Evolutionary conservation across 2,888 invertebrate species (phyloP).

Genomic region (Nowickia ferox): DNA sequence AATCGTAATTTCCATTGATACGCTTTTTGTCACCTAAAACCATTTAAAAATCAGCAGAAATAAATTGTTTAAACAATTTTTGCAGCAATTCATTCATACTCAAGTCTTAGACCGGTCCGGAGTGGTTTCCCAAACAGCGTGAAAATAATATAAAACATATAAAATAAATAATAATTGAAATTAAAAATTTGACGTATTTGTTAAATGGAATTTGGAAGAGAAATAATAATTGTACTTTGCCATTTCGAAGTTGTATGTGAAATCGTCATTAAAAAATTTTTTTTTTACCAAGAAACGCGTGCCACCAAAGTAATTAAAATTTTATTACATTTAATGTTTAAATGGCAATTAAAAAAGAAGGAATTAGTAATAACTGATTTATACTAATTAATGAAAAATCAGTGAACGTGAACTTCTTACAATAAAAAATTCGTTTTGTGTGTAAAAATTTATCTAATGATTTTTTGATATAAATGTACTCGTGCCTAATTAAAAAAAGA

Average conservation of each 20-base stretch:
- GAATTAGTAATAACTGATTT: not conserved
- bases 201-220: conserved; percentile 13
- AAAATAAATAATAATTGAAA: not conserved
- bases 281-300: conserved; percentile 37
- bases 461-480: not conserved
- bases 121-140: conserved; percentile 37
- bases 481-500: not conserved
- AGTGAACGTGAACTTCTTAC: conserved; percentile 38
- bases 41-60: conserved; percentile 55
- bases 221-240: conserved; percentile 55
- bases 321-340: conserved; percentile 31
- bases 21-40: conserved; percentile 25
- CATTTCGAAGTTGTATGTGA: conserved; percentile 3
- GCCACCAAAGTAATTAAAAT: conserved; percentile 62
- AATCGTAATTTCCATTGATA: conserved; percentile 46
- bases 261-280: not conserved
- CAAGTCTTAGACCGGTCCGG: conserved; percentile 59
- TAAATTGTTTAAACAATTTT: conserved; percentile 68
- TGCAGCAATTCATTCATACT: conserved; percentile 63
- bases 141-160: not conserved
- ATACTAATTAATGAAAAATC: not conserved
- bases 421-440: conserved; percentile 37
- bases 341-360: conserved; percentile 18
- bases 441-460: conserved; percentile 18
- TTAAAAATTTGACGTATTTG: conserved; percentile 24